Evolutionary conservation across 1,140 invertebrate species (phyloP).

Genomic region (Aphidius gifuensis): DNA sequence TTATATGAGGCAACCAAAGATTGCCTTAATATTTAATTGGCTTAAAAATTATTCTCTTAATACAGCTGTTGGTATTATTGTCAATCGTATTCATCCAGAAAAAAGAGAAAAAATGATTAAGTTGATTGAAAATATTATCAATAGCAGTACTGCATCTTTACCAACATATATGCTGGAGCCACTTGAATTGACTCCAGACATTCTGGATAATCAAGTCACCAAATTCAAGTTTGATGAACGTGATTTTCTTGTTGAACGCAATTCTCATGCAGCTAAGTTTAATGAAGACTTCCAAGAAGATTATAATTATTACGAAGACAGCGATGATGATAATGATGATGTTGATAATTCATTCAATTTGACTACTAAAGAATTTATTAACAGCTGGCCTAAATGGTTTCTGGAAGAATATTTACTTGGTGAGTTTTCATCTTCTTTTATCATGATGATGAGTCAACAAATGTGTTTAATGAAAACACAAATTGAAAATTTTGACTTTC

Average conservation of each 20-base stretch:
- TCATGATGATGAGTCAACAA: conserved; percentile 65
- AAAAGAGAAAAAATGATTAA: conserved; percentile 55
- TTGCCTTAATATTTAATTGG: conserved; percentile 65
- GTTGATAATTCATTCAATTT: conserved; percentile 12
- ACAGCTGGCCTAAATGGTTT: conserved; percentile 62
- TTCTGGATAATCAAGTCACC: conserved; percentile 11
- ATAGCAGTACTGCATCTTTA: conserved; percentile 59
- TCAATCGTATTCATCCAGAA: conserved; percentile 58
- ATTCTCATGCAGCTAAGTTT: too few species aligned
- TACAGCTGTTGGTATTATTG: conserved; percentile 64
- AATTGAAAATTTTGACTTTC: conserved; percentile 43
- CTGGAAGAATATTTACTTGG: conserved; percentile 59
- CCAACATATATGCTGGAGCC: conserved; percentile 55
- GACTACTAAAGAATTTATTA: conserved; percentile 10
- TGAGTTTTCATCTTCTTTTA: conserved; percentile 60
- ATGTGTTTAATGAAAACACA: conserved; percentile 63
- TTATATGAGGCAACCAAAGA: too few species aligned
- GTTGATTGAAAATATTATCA: conserved; percentile 62
- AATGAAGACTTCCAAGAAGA: conserved; percentile 17
- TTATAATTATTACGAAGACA: conserved; percentile 17
- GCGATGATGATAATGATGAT: conserved; percentile 10
- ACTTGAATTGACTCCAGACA: conserved; percentile 31
- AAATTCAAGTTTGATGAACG: conserved; percentile 33
- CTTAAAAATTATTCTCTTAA: conserved; percentile 66
- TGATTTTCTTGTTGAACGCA: conserved; percentile 6